phyloP scores from a whole-genome alignment of 2,113 vertebrate species.

The Taxidea taxus region DNA sequence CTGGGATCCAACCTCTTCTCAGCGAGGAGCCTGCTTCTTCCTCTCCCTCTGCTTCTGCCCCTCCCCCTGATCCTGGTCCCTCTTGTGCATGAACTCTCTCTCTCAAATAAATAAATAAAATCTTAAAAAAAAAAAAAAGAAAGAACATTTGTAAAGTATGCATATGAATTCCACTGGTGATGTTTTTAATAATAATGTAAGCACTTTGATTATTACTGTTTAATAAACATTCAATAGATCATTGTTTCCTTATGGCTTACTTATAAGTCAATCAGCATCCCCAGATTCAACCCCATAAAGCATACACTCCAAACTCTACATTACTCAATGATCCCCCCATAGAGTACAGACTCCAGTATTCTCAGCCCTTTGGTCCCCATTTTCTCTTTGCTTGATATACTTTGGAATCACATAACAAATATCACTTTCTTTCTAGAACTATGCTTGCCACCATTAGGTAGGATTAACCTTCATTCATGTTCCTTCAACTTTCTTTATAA shows the following conservation, averaged over 20 bases:
- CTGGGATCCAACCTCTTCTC: background rate
- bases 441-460: background rate
- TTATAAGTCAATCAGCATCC: background rate
- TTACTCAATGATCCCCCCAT: background rate
- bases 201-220: background rate
- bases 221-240: background rate
- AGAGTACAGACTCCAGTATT: background rate
- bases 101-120: background rate
- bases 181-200: background rate
- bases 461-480: background rate
- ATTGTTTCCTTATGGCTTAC: background rate
- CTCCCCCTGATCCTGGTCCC: background rate
- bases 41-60: background rate
- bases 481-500: background rate
- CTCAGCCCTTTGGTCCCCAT: background rate
- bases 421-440: background rate
- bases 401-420: background rate
- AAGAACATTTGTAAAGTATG: background rate
- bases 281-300: background rate
- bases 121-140: background rate
- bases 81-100: background rate
- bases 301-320: background rate
- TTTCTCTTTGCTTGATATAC: background rate
- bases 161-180: background rate
- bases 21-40: background rate